Conservation (phyloP, 2,113 vertebrate genomes). For the Melanostigma gelatinosum region DNA sequence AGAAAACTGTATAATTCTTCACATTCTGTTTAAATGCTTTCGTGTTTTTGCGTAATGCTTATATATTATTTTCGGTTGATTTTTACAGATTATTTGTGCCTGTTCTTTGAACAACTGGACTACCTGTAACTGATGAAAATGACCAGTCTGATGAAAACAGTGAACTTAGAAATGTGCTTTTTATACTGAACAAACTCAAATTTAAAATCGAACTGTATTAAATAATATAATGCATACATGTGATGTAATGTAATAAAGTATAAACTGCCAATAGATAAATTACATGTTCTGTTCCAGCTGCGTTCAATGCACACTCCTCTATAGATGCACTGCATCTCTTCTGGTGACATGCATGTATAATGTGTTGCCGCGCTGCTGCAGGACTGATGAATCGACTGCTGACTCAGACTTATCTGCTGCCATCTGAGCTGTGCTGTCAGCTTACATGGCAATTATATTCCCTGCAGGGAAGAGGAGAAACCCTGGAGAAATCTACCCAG, state of each 20-base stretch:
- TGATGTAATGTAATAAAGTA: no score
- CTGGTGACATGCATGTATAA: slow-evolving; percentile 14
- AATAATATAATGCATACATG: background rate
- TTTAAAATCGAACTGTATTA: background rate
- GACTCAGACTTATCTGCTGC: slow-evolving; percentile 54
- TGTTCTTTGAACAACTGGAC: background rate
- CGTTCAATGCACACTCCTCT: background rate
- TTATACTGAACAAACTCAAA: background rate
- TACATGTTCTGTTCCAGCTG: no score
- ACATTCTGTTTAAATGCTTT: background rate
- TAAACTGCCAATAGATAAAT: background rate
- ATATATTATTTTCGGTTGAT: background rate
- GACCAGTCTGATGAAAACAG: background rate
- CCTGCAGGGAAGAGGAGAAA: slow-evolving; percentile 23
- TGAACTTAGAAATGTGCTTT: background rate
- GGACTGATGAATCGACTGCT: slow-evolving; percentile 64
- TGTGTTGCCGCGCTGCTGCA: slow-evolving; percentile 33
- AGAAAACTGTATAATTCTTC: background rate
- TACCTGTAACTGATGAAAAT: background rate
- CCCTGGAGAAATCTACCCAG: slow-evolving; percentile 62
- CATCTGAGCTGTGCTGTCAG: slow-evolving; percentile 53
- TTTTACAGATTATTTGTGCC: background rate
- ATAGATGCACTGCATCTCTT: background rate
- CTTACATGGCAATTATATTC: slow-evolving; percentile 45
- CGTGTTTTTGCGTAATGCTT: background rate